Base-by-base conservation (phyloP, 2,113 vertebrate species). In the Upupa epops region DNA sequence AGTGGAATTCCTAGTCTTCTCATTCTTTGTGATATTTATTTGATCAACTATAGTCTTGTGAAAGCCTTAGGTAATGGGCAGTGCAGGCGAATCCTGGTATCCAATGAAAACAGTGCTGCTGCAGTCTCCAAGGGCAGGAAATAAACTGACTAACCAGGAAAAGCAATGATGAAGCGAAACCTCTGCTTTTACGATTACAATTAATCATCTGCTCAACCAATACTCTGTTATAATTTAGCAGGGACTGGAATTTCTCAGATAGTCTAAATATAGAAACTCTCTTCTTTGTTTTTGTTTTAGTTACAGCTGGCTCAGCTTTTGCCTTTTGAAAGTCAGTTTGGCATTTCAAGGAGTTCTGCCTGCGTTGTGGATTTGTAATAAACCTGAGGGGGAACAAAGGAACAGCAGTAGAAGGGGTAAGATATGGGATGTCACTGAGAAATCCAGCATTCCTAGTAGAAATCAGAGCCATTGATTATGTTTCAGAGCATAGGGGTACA, bases 401-500 rank as follows among this genome's bases (percentile, higher is more conserved):
- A 87, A 51, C 9, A 36, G 40, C 25, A 19, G 18, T 36, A 75
- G 42, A 26, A 86, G 12, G 24, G 29, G 49, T 73, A 82, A 89
- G 13, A 22, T 46, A 72, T 8, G 5, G 6, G 22, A 31, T 26
- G 16, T 24, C 0, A 0, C 15, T 34, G 37, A 64, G 1, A 2
- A 82, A 92, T 42, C 16, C 32, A 69, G 18, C 54, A 51, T 18
- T 90, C 26, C 49, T 66, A 24, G 24, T 68, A 32, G 89, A 90
- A 82, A 52, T 13, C 24, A n/a, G 54, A 85, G 40, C 11, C 9
- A 25, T 42, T 46, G 28, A 59, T 77, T 86, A 29, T 56, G 20
- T 29, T 75, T 56, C 63, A 85, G 66, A 20, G 15, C 46, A 4
- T 60, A 9, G 8, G 16, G 46, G 54, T 46, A 42, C 19, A 69